A percentile compares a stretch with the other conserved stretches of the same genome.
Evolutionary conservation across 2,888 invertebrate species (phyloP).

Genomic region (Protophormia terraenovae): DNA sequence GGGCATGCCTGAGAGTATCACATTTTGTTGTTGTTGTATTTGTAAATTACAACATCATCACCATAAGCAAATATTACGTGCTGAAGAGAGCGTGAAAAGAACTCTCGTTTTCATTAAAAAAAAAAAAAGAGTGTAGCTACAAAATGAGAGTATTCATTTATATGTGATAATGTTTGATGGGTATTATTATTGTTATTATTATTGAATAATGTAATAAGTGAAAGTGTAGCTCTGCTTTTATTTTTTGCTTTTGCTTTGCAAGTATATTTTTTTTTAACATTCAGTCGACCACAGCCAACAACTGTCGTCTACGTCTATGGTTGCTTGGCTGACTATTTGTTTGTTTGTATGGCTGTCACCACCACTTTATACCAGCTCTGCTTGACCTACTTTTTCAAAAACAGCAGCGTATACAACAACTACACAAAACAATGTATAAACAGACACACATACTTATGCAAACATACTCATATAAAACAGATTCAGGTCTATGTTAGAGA

Average conservation of each 20-base stretch:
- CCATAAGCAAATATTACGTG: neutral
- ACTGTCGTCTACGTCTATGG: conserved; percentile 34
- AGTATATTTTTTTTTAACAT: neutral
- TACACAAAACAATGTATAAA: conserved; percentile 1
- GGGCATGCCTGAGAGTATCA: conserved; percentile 57
- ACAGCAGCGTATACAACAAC: conserved; percentile 1
- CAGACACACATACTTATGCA: conserved; percentile 44
- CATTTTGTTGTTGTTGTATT: neutral
- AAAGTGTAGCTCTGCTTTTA: conserved; percentile 86
- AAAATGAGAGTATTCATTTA: conserved; percentile 1
- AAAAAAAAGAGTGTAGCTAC: neutral
- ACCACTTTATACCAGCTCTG: conserved; percentile 68
- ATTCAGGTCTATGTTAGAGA: conserved; percentile 95
- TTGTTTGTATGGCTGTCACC: conserved; percentile 38
- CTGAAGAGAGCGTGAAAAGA: neutral
- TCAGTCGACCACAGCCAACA: conserved; percentile 32
- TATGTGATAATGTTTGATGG: conserved; percentile 75
- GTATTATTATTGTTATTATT: conserved; percentile 73
- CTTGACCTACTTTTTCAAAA: conserved; percentile 90
- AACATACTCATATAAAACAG: conserved; percentile 80
- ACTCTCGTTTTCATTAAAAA: neutral
- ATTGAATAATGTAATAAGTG: conserved; percentile 90
- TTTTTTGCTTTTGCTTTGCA: conserved; percentile 43
- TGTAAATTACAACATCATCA: conserved; percentile 40
- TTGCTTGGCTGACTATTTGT: conserved; percentile 46